Evolutionary conservation across 2,888 invertebrate species (phyloP).

Genomic region (Caenorhabditis imperialis): DNA sequence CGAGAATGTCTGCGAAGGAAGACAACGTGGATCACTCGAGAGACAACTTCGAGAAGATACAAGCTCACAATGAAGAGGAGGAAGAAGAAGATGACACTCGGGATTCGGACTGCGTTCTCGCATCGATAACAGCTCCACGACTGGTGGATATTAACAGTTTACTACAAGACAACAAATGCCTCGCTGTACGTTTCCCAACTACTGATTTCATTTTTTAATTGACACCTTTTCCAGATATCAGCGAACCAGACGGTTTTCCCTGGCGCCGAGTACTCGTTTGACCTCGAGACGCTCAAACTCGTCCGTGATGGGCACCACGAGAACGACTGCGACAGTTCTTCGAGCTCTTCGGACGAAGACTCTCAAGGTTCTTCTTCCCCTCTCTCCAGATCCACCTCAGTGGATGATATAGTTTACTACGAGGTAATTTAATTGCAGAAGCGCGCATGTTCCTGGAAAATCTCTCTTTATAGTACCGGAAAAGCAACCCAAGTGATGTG

Average conservation of each 20-base stretch:
- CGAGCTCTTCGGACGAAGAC: background rate
- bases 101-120: slow-evolving; percentile 25
- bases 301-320: slow-evolving; percentile 21
- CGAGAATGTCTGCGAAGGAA: slow-evolving; percentile 44
- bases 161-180: slow-evolving; percentile 30
- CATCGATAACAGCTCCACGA: slow-evolving; percentile 15
- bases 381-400: slow-evolving; percentile 24
- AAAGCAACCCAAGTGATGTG: background rate
- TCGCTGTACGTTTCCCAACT: slow-evolving; percentile 11
- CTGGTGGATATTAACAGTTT: slow-evolving; percentile 19
- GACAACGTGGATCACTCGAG: slow-evolving; percentile 53
- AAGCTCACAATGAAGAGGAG: slow-evolving; percentile 39
- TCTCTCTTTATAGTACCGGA: slow-evolving; percentile 1
- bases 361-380: slow-evolving; percentile 1
- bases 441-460: too few relatives aligned
- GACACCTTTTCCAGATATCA: slow-evolving; percentile 57
- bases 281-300: slow-evolving; percentile 50
- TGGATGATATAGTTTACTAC: slow-evolving; percentile 15
- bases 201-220: background rate
- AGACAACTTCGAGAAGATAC: slow-evolving; percentile 54
- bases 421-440: background rate
- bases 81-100: slow-evolving; percentile 16
- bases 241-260: slow-evolving; percentile 68
- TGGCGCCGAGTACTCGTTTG: slow-evolving; percentile 69
- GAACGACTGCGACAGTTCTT: background rate